phyloP scores from a whole-genome alignment of 2,797 vertebrate genomes.

The Sebastes minor region DNA sequence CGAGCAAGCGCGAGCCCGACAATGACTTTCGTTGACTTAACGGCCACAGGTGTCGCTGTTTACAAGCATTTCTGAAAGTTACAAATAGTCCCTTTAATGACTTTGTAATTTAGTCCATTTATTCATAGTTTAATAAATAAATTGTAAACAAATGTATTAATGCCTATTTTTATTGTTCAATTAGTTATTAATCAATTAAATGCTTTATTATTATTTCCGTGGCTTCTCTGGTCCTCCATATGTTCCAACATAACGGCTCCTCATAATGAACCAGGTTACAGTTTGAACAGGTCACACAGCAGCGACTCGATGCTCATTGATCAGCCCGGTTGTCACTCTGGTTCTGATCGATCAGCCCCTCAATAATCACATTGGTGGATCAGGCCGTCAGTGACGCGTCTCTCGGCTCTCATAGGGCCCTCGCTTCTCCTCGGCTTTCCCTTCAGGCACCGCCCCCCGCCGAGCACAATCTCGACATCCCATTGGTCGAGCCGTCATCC shows the following conservation, averaged over 20 bases:
- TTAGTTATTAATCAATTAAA: too few species aligned
- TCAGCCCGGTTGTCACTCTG: constrained; percentile 62
- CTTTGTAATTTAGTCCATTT: too few species aligned
- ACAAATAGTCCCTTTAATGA: too few species aligned
- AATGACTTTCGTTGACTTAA: too few species aligned
- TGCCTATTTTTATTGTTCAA: too few species aligned
- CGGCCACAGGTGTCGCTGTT: too few species aligned
- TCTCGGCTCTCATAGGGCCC: constrained; percentile 59
- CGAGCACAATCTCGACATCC: constrained; percentile 4
- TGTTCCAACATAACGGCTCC: neutral
- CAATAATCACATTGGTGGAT: constrained; percentile 62
- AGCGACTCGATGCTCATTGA: constrained; percentile 51
- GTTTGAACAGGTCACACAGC: constrained; percentile 20
- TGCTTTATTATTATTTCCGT: too few species aligned
- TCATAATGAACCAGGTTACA: neutral
- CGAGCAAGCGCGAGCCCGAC: too few species aligned
- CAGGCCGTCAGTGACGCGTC: constrained; percentile 65
- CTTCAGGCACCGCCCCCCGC: constrained; percentile 51
- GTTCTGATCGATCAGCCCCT: constrained; percentile 38
- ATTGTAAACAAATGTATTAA: too few species aligned
- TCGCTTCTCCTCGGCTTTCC: neutral
- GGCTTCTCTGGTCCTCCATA: too few species aligned
- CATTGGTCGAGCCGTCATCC: constrained; percentile 65
- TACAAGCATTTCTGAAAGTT: too few species aligned
- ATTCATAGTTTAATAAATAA: too few species aligned